A percentile compares a stretch with the other conserved stretches of the same genome.
These are phyloP conservation scores for Tricholaema leucomelas DNA, from an alignment of 2,113 vertebrate genomes.

Conservation along the genomic window DNA sequence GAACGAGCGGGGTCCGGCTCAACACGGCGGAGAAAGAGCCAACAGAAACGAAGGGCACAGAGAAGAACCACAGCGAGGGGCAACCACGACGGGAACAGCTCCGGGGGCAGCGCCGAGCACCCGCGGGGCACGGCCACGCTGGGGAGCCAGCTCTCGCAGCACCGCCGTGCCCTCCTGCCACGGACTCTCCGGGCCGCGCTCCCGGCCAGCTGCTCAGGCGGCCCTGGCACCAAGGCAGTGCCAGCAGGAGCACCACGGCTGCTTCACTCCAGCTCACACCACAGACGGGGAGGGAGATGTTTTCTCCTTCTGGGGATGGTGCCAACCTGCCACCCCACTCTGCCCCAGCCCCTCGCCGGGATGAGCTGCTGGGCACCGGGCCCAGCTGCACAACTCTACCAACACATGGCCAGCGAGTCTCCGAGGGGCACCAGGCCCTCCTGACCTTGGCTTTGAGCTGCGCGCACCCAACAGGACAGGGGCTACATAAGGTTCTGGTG, in stretches of 20 bases:
- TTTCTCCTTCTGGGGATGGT: neutral
- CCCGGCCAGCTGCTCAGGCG: neutral
- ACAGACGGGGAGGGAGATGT: accelerated
- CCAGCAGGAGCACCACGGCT: accelerated
- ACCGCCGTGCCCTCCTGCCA: too few relatives aligned
- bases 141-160: too few relatives aligned
- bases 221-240: accelerated
- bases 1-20: conserved; percentile 59
- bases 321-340: neutral
- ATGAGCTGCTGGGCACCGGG: accelerated
- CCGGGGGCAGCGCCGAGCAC: conserved; percentile 47
- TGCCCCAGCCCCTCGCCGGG: accelerated
- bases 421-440: neutral
- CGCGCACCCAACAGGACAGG: neutral
- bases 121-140: too few relatives aligned
- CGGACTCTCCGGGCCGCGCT: too few relatives aligned
- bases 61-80: too few relatives aligned
- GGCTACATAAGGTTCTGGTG: neutral
- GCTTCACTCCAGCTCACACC: neutral
- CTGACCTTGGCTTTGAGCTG: neutral
- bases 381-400: neutral
- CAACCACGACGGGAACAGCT: conserved; percentile 54
- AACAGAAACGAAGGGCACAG: conserved; percentile 44
- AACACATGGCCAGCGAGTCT: accelerated
- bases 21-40: conserved; percentile 26